These are phyloP conservation scores for Dendrocopos noguchii DNA, from an alignment of 2,113 vertebrate species.

Conservation along the genomic window DNA sequence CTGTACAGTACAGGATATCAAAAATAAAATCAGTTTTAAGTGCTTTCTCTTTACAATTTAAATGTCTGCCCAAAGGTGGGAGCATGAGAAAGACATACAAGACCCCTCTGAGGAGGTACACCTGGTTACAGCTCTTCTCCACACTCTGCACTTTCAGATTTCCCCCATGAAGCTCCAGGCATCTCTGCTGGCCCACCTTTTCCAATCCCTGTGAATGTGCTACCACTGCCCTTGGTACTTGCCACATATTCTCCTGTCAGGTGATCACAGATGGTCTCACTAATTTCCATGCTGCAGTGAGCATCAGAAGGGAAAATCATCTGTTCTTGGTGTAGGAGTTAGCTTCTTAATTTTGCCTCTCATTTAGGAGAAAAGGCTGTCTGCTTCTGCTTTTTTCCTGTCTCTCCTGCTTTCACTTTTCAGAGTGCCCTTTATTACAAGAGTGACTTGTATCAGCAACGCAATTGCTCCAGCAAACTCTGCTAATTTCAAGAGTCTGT, in stretches of 20 bases:
- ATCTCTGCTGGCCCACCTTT: background rate
- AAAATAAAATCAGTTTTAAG: background rate
- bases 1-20: background rate
- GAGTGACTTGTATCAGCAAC: slow-evolving; percentile 2
- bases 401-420: background rate
- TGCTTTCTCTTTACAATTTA: background rate
- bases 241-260: background rate
- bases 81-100: background rate
- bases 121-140: background rate
- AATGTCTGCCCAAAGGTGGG: background rate
- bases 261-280: background rate
- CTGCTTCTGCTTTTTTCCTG: background rate
- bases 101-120: background rate
- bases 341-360: background rate
- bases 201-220: background rate
- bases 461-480: slow-evolving; percentile 6
- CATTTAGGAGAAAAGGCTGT: background rate
- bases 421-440: background rate
- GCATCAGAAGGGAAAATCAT: background rate
- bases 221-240: background rate
- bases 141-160: background rate
- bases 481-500: slow-evolving; percentile 13
- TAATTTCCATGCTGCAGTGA: background rate
- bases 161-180: background rate
- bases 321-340: background rate